Conservation (phyloP, 2,888 invertebrate genomes). For the Cetonia aurata region DNA sequence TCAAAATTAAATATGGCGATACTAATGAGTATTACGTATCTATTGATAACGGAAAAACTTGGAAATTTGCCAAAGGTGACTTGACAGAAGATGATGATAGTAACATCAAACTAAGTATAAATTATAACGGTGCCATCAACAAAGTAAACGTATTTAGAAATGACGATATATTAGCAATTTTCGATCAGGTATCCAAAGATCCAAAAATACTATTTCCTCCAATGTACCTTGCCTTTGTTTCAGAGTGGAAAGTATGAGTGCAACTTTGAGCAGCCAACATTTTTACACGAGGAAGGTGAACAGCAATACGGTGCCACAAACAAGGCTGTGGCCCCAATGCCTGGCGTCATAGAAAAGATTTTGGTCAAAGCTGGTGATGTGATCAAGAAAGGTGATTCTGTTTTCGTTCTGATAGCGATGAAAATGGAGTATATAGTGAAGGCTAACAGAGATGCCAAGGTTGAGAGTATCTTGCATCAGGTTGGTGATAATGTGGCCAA, state of each 20-base stretch:
- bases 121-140: slow-evolving; percentile 70
- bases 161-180: slow-evolving; percentile 73
- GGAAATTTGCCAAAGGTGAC: slow-evolving; percentile 69
- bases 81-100: slow-evolving; percentile 63
- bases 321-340: slow-evolving; percentile 89
- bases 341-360: slow-evolving; percentile 93
- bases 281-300: slow-evolving; percentile 66
- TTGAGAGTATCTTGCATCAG: slow-evolving; percentile 79
- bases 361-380: slow-evolving; percentile 84
- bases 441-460: slow-evolving; percentile 82
- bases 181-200: slow-evolving; percentile 69
- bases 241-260: slow-evolving; percentile 79
- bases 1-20: slow-evolving; percentile 71
- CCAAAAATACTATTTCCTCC: too few species aligned
- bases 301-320: slow-evolving; percentile 62
- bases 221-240: slow-evolving; percentile 49
- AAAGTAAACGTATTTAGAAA: slow-evolving; percentile 72
- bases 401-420: slow-evolving; percentile 98
- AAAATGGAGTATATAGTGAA: slow-evolving; percentile 99
- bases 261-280: slow-evolving; percentile 73
- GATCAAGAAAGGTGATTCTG: slow-evolving; percentile 88
- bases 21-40: slow-evolving; percentile 67
- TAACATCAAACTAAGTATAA: slow-evolving; percentile 66
- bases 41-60: slow-evolving; percentile 68
- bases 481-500: slow-evolving; percentile 89